Evolutionary conservation across 2,888 invertebrate species (phyloP), one percentile per base, ranked within the genome.

Genomic region (Chalcis sispes): DNA sequence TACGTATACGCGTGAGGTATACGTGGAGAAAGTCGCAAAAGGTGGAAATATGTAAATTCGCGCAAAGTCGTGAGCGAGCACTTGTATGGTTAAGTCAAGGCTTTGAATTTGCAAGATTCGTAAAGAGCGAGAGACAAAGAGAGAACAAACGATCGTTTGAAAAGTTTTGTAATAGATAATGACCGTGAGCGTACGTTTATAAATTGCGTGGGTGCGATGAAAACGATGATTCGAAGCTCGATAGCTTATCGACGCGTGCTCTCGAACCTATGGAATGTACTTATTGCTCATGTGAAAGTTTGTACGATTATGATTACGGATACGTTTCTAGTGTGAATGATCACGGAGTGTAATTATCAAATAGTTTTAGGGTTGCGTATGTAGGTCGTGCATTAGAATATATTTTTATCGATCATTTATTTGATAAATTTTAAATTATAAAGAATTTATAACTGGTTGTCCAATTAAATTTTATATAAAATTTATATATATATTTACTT

Each of bases 31-130:
- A 75, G 72, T 72, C 36, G 62, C 58, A 46, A 40, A 62, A 54
- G 71, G 50, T 72, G 62, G 67, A 76, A 71, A 56, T 72, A 76
- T 76, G 76, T 62, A 62, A 76, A 76, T 75, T 52, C 8, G 54
- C 71, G 27, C 48, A n/a, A n/a, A n/a, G n/a, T n/a, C n/a, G 29
- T 13, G n/a, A 20, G n/a, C 42, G 48, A 15, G 42, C 29, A 32
- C n/a, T 54, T 61, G 66, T 73, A 46, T 42, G 54, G 73, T 66
- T 73, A 66, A 42, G 18, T 10, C 15, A 15, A 13, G 23, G 36
- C 23, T 56, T 25, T 13, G 15, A 13, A 42, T 59, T 46, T 23
- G 46, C n/a, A n/a, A n/a, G n/a, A n/a, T n/a, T n/a, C n/a, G n/a
- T n/a, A n/a, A n/a, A n/a, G n/a, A n/a, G n/a, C n/a, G n/a, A n/a